These are phyloP conservation scores for Pomatostomus ruficeps DNA, from an alignment of 2,113 vertebrate genomes.

Conservation along the genomic window DNA sequence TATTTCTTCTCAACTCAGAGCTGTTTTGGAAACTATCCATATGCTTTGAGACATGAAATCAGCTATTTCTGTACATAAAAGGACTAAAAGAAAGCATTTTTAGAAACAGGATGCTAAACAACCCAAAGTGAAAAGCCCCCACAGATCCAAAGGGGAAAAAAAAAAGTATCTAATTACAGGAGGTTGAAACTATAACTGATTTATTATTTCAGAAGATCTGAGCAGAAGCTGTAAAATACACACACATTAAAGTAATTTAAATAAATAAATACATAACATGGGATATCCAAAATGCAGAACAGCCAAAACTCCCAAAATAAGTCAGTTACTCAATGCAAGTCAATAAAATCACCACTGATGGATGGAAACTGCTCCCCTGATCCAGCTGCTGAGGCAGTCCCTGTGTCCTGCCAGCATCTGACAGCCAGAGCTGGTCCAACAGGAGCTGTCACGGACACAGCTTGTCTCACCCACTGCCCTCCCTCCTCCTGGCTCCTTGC, in stretches of 20 bases:
- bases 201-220: neutral
- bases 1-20: neutral
- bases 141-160: neutral
- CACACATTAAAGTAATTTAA: neutral
- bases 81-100: neutral
- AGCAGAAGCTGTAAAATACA: neutral
- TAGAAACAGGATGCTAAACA: constrained; percentile 22
- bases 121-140: neutral
- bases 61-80: neutral
- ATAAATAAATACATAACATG: neutral
- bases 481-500: neutral
- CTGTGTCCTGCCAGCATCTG: neutral
- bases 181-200: neutral
- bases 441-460: neutral
- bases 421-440: neutral
- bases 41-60: neutral
- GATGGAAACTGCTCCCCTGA: neutral
- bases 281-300: neutral
- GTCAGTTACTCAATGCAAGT: neutral
- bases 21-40: neutral
- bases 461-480: neutral
- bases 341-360: neutral
- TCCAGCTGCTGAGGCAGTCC: neutral
- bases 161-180: neutral
- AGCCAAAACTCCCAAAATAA: neutral